These are phyloP conservation scores for Harpegnathos saltator DNA, from an alignment of 1,140 invertebrate genomes.

Conservation along the genomic window DNA sequence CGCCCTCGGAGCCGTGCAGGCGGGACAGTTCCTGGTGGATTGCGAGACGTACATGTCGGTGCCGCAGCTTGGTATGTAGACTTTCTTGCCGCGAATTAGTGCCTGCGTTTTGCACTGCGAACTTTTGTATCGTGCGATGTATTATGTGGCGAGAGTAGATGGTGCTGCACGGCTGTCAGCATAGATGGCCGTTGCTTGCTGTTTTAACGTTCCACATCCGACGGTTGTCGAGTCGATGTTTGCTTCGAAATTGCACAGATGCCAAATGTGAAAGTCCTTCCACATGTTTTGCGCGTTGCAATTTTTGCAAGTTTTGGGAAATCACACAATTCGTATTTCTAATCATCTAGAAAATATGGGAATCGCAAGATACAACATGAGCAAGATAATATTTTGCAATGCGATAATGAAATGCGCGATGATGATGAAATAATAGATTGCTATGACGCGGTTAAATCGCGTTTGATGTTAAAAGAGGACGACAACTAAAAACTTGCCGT, in stretches of 20 bases:
- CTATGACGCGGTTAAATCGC: too few relatives aligned
- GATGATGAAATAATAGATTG: too few relatives aligned
- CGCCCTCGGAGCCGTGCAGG: conserved; percentile 93
- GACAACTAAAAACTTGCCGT: too few relatives aligned
- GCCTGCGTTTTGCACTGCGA: not conserved
- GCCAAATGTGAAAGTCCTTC: not conserved
- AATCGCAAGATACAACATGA: not conserved
- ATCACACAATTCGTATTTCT: not conserved
- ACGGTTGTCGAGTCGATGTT: not conserved
- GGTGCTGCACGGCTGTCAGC: not conserved
- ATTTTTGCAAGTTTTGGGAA: not conserved
- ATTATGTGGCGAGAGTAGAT: not conserved
- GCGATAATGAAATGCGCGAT: too few relatives aligned
- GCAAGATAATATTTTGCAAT: not conserved
- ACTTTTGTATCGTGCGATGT: not conserved
- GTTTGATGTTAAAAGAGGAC: too few relatives aligned
- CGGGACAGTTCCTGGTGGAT: conserved; percentile 96
- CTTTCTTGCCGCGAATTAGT: conserved; percentile 4
- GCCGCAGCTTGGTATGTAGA: conserved; percentile 88
- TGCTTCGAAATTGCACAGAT: not conserved
- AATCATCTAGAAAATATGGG: not conserved
- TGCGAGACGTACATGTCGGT: conserved; percentile 97
- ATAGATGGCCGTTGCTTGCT: conserved; percentile 40
- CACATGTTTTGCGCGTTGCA: not conserved
- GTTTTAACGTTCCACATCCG: too few relatives aligned